Percentiles rank a stretch among this genome's conserved stretches.
phyloP scores from a whole-genome alignment of 1,140 invertebrate genomes.

The Sinonovacula constricta region DNA sequence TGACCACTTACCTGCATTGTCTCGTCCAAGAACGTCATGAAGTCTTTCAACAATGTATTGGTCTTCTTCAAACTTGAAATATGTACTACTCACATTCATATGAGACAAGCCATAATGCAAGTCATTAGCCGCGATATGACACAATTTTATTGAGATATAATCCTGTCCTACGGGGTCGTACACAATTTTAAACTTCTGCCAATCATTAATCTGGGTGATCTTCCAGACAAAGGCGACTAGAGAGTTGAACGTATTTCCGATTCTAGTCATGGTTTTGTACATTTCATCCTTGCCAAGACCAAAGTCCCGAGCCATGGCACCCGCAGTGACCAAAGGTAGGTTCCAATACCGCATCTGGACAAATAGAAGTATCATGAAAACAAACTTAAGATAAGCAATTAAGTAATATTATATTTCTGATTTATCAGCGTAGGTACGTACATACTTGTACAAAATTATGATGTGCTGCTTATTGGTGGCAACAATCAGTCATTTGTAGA shows the following conservation, averaged over 20 bases:
- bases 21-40: background rate
- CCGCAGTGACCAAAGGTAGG: slow-evolving; percentile 91
- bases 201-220: slow-evolving; percentile 83
- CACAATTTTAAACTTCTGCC: slow-evolving; percentile 85
- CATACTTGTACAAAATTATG: too few relatives aligned
- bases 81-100: background rate
- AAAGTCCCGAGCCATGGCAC: slow-evolving; percentile 90
- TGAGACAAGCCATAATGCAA: slow-evolving; percentile 41
- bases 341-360: slow-evolving; percentile 83
- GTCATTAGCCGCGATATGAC: slow-evolving; percentile 64
- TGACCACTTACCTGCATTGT: background rate
- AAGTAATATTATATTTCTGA: too few relatives aligned
- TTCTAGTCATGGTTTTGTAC: slow-evolving; percentile 89
- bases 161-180: slow-evolving; percentile 84
- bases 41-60: background rate
- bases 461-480: too few relatives aligned
- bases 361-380: too few relatives aligned
- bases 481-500: too few relatives aligned
- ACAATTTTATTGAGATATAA: slow-evolving; percentile 80
- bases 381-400: too few relatives aligned
- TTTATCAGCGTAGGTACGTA: too few relatives aligned
- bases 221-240: slow-evolving; percentile 84
- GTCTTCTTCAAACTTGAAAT: background rate
- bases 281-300: slow-evolving; percentile 74
- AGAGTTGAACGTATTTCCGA: slow-evolving; percentile 90